Percentiles rank a stretch among this genome's conserved stretches.
phyloP scores from a whole-genome alignment of 2,888 invertebrate genomes.

The Blomia tropicalis region DNA sequence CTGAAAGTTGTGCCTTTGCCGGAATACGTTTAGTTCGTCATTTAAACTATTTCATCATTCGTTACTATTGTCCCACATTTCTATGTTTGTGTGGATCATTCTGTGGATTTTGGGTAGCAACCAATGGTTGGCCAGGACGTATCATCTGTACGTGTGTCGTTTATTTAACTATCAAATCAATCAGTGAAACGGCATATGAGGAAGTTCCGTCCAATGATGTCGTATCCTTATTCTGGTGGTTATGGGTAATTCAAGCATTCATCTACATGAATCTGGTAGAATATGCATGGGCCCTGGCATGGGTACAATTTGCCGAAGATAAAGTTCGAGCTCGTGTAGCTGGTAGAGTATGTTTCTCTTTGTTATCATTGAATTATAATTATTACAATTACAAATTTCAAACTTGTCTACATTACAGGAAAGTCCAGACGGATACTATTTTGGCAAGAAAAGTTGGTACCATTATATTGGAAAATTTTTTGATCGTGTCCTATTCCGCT shows the following conservation, averaged over 20 bases:
- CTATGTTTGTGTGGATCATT: constrained; percentile 8
- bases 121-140: background rate
- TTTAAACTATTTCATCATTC: constrained; percentile 23
- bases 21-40: constrained; percentile 15
- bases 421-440: background rate
- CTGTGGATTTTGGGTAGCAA: background rate
- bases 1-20: constrained; percentile 4
- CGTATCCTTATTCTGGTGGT: background rate
- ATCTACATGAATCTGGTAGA: background rate
- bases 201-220: constrained; percentile 6
- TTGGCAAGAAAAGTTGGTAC: background rate
- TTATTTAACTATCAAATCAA: background rate
- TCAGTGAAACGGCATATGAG: constrained; percentile 7
- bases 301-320: constrained; percentile 1
- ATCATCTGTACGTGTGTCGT: background rate
- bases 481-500: background rate
- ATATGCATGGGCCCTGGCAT: constrained; percentile 2
- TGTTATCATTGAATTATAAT: too few relatives aligned
- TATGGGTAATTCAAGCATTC: background rate
- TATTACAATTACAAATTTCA: too few relatives aligned
- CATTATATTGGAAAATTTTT: background rate
- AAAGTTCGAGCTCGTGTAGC: background rate
- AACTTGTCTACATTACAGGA: background rate
- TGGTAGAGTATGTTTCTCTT: background rate
- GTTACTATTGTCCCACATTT: constrained; percentile 22